phyloP scores from a whole-genome alignment of 2,113 vertebrate genomes.

The Apodemus sylvaticus region DNA sequence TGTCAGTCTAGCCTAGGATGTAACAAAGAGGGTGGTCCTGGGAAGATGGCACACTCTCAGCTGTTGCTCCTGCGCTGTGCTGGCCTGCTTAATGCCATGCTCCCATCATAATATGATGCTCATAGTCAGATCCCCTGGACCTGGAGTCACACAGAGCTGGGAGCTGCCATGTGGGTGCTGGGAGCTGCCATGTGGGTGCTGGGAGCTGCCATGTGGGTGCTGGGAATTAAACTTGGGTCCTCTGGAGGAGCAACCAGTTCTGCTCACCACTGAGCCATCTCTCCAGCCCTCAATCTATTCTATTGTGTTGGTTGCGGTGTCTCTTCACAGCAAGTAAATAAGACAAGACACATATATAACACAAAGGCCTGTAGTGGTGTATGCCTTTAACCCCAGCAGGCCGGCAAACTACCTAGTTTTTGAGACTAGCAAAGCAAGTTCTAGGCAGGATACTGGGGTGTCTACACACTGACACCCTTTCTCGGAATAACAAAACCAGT shows the following conservation, averaged over 20 bases:
- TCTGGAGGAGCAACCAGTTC: too few species aligned
- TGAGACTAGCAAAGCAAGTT: background rate
- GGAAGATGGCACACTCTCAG: background rate
- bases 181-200: too few species aligned
- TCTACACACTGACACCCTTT: background rate
- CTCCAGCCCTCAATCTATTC: background rate
- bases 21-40: background rate
- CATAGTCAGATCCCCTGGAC: background rate
- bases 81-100: background rate
- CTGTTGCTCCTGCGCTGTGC: background rate
- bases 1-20: background rate
- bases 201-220: too few species aligned
- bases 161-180: too few species aligned
- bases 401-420: too few species aligned
- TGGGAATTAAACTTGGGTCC: too few species aligned
- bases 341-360: background rate
- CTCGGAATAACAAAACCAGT: background rate
- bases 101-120: background rate
- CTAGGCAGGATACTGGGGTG: background rate
- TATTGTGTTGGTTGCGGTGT: background rate
- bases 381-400: background rate
- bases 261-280: too few species aligned
- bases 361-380: background rate
- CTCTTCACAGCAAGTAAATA: background rate
- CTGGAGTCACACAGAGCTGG: too few species aligned